Conservation (phyloP, 2,888 invertebrate species). For the Melanotus villosus region DNA sequence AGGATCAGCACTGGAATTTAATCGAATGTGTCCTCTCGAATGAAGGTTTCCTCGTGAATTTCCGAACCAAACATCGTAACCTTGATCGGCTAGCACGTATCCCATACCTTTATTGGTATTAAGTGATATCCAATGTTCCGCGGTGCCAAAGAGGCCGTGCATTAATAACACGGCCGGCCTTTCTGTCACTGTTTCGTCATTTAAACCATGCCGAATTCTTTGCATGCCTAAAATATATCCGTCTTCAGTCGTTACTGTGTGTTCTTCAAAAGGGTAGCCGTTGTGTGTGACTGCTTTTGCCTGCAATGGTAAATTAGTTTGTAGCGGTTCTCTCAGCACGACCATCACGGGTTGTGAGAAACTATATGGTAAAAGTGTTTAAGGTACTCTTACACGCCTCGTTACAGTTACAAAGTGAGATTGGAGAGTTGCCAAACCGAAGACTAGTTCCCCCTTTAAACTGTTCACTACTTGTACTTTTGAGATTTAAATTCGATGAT, state of each 20-base stretch:
- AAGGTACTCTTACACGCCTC: too few species aligned
- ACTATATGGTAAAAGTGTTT: too few species aligned
- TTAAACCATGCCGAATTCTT: conserved; percentile 75
- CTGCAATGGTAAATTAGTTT: too few species aligned
- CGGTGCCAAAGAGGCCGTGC: conserved; percentile 82
- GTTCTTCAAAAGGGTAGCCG: conserved; percentile 76
- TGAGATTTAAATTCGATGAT: too few species aligned
- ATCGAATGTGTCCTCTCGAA: conserved; percentile 71
- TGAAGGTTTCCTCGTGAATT: conserved; percentile 85
- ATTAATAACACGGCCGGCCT: conserved; percentile 74
- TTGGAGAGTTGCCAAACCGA: too few species aligned
- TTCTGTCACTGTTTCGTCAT: conserved; percentile 60
- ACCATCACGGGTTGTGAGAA: too few species aligned
- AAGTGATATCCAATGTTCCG: conserved; percentile 82
- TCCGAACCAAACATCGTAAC: conserved; percentile 88
- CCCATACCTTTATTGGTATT: conserved; percentile 76
- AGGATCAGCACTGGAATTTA: conserved; percentile 66
- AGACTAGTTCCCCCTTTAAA: too few species aligned
- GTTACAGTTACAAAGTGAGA: too few species aligned
- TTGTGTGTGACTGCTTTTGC: conserved; percentile 72
- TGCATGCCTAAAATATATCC: conserved; percentile 85
- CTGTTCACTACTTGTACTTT: too few species aligned
- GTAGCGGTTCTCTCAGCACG: too few species aligned
- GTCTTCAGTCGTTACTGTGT: conserved; percentile 78
- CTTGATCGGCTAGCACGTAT: conserved; percentile 75